These are phyloP conservation scores for Drosophila pseudotakahashii DNA, from an alignment of 2,888 invertebrate species.

Conservation along the genomic window DNA sequence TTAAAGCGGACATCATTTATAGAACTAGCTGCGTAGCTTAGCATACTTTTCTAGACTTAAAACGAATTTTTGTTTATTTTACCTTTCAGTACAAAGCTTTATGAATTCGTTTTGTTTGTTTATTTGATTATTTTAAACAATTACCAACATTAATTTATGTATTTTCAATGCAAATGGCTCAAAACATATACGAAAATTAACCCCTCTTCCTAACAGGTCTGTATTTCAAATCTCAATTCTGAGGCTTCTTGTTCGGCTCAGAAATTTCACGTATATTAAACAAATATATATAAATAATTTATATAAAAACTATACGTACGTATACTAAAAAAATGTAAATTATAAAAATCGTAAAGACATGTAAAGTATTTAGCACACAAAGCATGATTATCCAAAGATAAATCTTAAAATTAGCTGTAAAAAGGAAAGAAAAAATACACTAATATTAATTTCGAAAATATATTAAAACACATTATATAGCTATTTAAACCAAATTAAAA, in stretches of 20 bases:
- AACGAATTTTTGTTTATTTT: constrained; percentile 34
- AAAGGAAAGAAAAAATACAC: constrained; percentile 69
- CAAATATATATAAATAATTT: constrained; percentile 47
- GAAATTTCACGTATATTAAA: constrained; percentile 53
- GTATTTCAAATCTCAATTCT: constrained; percentile 46
- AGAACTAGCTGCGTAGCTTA: constrained; percentile 25
- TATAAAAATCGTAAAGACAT: constrained; percentile 53
- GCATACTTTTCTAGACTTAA: constrained; percentile 29
- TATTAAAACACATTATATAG: constrained; percentile 41
- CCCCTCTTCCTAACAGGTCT: constrained; percentile 40
- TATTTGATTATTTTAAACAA: constrained; percentile 39
- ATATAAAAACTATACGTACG: constrained; percentile 46
- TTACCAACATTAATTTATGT: constrained; percentile 44
- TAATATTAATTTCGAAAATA: constrained; percentile 52
- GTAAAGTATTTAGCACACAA: constrained; percentile 64
- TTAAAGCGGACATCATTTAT: constrained; percentile 14
- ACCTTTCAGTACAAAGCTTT: constrained; percentile 72
- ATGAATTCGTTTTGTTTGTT: constrained; percentile 55
- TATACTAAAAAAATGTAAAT: constrained; percentile 56
- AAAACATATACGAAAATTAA: constrained; percentile 31
- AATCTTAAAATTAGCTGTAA: constrained; percentile 65
- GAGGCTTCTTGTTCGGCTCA: constrained; percentile 61
- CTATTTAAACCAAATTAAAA: constrained; percentile 60
- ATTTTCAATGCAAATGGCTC: constrained; percentile 62
- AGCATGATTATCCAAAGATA: constrained; percentile 75